Base-by-base conservation (phyloP, 2,888 invertebrate genomes). In the Lithophane semibrunnea region DNA sequence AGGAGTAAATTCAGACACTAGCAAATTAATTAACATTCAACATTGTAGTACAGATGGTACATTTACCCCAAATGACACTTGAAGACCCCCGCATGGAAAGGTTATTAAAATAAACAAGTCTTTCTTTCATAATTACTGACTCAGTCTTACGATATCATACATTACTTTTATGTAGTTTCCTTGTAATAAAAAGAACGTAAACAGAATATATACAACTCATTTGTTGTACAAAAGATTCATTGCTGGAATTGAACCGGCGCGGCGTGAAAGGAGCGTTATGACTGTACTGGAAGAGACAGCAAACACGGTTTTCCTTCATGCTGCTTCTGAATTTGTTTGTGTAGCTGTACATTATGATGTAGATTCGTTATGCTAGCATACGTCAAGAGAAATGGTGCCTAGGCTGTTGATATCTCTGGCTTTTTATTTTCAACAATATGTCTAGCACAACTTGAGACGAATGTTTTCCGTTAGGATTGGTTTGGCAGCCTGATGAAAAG, bases 81-180 rank as follows among this genome's bases (percentile, higher is more conserved):
- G 60, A 52, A 74, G 78, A 72, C 88, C 84, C 88, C 88, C 88
- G 81, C 88, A 73, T 52, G 64, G 86, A 83, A 75, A 86, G 82
- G 66, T 44, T 83, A 86, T 80, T 79, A 86, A 86, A 81, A 87
- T 88, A 87, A 80, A 81, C 75, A 83, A 58, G 42, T 69, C 77
- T 82, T 70, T 80, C 73, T 85, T 70, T 80, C 70, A 79, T 88
- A 83, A 85, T 80, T 83, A 83, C 78, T 67, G 75, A 77, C 73
- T 75, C 74, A 60, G 72, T 72, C 56, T 66, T 66, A 75, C 69
- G 78, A 77, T 77, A 72, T 76, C 83, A 44, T 85, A 74, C 52
- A 74, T 80, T 73, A 86, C 65, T 80, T 87, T 81, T 76, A 84
- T 88, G 73, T 78, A 70, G 66, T 83, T 79, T 72, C 63, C 63